Percentiles rank a stretch among this genome's conserved stretches.
These are phyloP conservation scores for Helostoma temminkii DNA, from an alignment of 2,797 vertebrate species.

Conservation along the genomic window DNA sequence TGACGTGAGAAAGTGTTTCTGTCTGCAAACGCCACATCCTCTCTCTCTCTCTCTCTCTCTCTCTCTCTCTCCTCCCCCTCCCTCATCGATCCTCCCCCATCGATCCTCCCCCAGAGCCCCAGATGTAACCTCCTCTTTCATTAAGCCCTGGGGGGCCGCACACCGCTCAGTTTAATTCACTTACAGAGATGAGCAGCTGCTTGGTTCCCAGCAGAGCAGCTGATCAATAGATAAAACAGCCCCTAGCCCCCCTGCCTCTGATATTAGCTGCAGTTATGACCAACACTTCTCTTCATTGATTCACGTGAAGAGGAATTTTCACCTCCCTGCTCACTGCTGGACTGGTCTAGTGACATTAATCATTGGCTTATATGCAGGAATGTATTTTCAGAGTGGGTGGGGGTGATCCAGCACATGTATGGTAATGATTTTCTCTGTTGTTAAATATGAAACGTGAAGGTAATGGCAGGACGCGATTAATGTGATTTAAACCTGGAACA, in stretches of 20 bases:
- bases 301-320: background rate
- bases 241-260: background rate
- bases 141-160: conserved; percentile 56
- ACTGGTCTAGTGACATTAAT: too few species aligned
- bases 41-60: background rate
- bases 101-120: conserved; percentile 35
- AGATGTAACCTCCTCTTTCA: conserved; percentile 57
- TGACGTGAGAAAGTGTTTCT: background rate
- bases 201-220: conserved; percentile 54
- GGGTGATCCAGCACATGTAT: too few species aligned
- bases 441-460: too few species aligned
- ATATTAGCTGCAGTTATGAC: conserved; percentile 44
- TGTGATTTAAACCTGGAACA: too few species aligned
- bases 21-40: background rate
- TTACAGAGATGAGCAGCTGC: conserved; percentile 34
- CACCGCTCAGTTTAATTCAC: conserved; percentile 52
- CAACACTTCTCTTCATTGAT: conserved; percentile 16
- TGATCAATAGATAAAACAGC: conserved; percentile 36
- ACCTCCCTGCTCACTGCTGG: background rate
- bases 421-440: too few species aligned
- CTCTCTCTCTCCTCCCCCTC: background rate
- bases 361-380: background rate
- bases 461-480: too few species aligned
- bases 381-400: too few species aligned
- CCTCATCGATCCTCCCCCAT: conserved; percentile 25